Conservation (phyloP, 2,888 invertebrate species). For the Pachycephus smyrnensis region DNA sequence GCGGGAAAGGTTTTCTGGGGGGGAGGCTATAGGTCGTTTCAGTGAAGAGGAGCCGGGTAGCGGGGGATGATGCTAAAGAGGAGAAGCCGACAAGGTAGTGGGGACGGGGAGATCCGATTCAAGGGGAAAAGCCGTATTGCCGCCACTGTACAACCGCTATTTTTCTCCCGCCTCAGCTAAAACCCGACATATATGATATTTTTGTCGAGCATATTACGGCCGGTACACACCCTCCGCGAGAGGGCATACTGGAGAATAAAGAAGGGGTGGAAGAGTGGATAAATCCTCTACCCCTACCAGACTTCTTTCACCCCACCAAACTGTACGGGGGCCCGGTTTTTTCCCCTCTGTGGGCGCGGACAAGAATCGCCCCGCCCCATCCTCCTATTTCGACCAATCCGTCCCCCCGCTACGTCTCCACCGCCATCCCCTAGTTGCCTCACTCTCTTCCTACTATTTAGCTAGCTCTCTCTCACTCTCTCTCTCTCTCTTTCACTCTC, state of each 20-base stretch:
- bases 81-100: neutral
- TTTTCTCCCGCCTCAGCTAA: slow-evolving; percentile 17
- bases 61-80: slow-evolving; percentile 33
- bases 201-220: slow-evolving; percentile 3
- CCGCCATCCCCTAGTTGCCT: slow-evolving; percentile 27
- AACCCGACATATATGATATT: slow-evolving; percentile 3
- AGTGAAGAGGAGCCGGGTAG: slow-evolving; percentile 36
- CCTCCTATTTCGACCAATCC: slow-evolving; percentile 33
- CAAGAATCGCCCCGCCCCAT: slow-evolving; percentile 68
- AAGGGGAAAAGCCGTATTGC: slow-evolving; percentile 24
- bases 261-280: slow-evolving; percentile 35
- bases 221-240: slow-evolving; percentile 8
- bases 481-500: too few relatives aligned
- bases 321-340: slow-evolving; percentile 59
- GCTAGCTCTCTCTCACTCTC: slow-evolving; percentile 49
- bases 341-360: slow-evolving; percentile 70
- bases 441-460: slow-evolving; percentile 65
- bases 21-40: neutral
- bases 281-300: slow-evolving; percentile 53
- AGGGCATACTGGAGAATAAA: slow-evolving; percentile 7
- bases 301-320: slow-evolving; percentile 55
- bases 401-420: slow-evolving; percentile 28
- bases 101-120: slow-evolving; percentile 23
- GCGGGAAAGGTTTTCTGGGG: slow-evolving; percentile 41
- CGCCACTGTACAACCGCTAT: slow-evolving; percentile 13